Evolutionary conservation across 2,113 vertebrate species (phyloP).

Genomic region (Calidris pugnax): DNA sequence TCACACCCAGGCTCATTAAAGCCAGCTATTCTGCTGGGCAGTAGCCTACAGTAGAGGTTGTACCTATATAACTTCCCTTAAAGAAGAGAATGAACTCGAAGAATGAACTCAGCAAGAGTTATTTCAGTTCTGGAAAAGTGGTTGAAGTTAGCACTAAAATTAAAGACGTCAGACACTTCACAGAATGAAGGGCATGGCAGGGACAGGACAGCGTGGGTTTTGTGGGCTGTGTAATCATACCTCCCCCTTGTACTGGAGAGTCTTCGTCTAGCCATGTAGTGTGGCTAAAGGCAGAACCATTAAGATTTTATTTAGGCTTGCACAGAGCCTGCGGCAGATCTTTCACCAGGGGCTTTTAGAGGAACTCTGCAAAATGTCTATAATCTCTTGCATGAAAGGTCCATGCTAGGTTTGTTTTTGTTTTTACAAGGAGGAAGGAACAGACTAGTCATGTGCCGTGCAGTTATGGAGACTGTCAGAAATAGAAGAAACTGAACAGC

Average conservation of each 20-base stretch:
- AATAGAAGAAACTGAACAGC: not conserved
- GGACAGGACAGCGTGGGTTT: not conserved
- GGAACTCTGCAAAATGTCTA: not conserved
- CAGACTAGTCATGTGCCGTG: not conserved
- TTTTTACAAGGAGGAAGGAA: not conserved
- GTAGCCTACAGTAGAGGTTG: not conserved
- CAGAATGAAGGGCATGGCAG: not conserved
- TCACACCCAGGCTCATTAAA: not conserved
- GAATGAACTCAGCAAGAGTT: not conserved
- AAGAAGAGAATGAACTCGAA: not conserved
- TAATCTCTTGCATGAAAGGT: not conserved
- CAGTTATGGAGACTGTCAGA: not conserved
- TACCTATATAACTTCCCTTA: not conserved
- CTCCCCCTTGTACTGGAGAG: not conserved
- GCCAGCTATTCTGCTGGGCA: not conserved
- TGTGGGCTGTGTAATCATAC: not conserved
- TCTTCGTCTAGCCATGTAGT: not conserved
- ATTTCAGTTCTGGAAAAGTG: not conserved
- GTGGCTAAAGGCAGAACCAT: not conserved
- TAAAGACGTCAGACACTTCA: not conserved
- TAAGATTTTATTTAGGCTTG: slow-evolving; percentile 2
- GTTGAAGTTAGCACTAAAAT: not conserved
- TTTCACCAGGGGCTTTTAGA: not conserved
- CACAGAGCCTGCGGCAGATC: not conserved
- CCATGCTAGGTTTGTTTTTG: not conserved